Evolutionary conservation across 1,140 invertebrate species (phyloP).

Genomic region (Drosophila fuyamai): DNA sequence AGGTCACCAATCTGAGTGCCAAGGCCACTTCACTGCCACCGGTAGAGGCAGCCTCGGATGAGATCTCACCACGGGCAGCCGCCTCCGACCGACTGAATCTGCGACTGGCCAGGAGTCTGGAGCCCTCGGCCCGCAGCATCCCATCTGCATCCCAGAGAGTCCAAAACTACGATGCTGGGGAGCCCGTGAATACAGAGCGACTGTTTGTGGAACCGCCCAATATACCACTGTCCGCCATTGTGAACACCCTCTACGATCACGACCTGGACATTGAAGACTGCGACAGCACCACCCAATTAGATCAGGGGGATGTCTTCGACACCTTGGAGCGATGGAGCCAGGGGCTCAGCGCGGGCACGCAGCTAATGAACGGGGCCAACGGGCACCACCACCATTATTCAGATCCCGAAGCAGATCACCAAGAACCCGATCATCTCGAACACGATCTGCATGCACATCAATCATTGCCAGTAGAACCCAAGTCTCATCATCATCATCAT

Average conservation of each 20-base stretch:
- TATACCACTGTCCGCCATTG: conserved; percentile 17
- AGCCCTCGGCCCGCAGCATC: conserved; percentile 24
- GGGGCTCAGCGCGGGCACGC: conserved; percentile 32
- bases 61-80: neutral
- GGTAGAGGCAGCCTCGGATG: conserved; percentile 4
- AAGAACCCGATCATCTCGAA: conserved; percentile 9
- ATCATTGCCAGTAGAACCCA: conserved; percentile 51
- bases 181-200: conserved; percentile 36
- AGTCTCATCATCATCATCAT: conserved; percentile 46
- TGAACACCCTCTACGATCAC: conserved; percentile 10
- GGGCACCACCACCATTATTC: conserved; percentile 38
- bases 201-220: conserved; percentile 54
- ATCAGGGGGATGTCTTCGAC: conserved; percentile 44
- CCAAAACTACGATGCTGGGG: conserved; percentile 4
- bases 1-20: conserved; percentile 47
- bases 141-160: conserved; percentile 1
- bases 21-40: conserved; percentile 74
- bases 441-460: conserved; percentile 39
- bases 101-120: conserved; percentile 49
- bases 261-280: neutral
- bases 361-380: conserved; percentile 55
- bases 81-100: conserved; percentile 1
- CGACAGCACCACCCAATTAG: conserved; percentile 10
- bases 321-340: conserved; percentile 59
- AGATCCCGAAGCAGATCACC: conserved; percentile 21